Evolutionary conservation across 2,113 vertebrate genomes (phyloP).

Genomic region (Bubo blakistoni): DNA sequence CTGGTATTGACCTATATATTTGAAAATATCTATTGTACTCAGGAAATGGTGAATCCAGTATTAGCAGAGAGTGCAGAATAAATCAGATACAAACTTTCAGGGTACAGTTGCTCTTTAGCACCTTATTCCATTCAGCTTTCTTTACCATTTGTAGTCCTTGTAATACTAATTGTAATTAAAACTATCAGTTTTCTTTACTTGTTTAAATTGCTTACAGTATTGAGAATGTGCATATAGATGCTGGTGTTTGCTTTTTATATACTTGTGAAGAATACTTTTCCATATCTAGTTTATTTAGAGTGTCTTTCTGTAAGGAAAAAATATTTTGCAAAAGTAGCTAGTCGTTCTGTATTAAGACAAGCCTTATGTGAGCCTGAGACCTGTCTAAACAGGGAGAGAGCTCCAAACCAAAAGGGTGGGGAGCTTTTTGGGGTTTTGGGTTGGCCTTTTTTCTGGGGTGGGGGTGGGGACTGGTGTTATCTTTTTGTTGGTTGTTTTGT

Average conservation of each 20-base stretch:
- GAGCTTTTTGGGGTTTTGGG: neutral
- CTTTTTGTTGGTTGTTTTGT: neutral
- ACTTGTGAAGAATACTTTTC: neutral
- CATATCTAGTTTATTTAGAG: neutral
- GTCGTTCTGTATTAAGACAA: neutral
- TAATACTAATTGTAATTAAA: neutral
- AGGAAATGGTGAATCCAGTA: neutral
- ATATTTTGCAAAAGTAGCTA: neutral
- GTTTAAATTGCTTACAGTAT: neutral
- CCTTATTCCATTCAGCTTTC: neutral
- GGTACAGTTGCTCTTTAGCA: neutral
- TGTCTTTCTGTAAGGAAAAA: neutral
- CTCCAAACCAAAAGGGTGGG: neutral
- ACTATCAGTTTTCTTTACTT: neutral
- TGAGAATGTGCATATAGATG: neutral
- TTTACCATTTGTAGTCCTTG: neutral
- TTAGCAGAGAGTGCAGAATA: neutral
- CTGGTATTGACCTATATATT: neutral
- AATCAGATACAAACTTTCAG: neutral
- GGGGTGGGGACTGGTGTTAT: accelerated
- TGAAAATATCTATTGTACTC: neutral
- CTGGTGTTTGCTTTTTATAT: neutral
- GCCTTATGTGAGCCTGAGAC: neutral
- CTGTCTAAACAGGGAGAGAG: neutral
- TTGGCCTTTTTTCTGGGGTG: too few species aligned